Percentiles rank a stretch among this genome's conserved stretches.
phyloP scores from a whole-genome alignment of 2,797 vertebrate species.

The Clangula hyemalis region DNA sequence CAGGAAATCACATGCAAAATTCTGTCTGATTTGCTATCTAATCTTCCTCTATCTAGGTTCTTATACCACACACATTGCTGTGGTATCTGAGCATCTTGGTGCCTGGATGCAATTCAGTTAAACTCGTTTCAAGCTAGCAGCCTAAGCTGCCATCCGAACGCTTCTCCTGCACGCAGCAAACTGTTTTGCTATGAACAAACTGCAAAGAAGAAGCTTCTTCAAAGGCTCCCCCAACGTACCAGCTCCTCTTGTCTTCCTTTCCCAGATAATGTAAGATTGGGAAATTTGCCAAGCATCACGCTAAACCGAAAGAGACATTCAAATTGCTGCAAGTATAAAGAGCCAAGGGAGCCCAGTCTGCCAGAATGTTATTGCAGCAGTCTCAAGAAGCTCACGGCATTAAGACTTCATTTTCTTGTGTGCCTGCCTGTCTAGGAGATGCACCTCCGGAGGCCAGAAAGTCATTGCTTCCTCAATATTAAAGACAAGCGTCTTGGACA shows the following conservation, averaged over 20 bases:
- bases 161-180: constrained; percentile 1
- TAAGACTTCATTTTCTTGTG: constrained; percentile 42
- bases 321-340: constrained; percentile 20
- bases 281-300: constrained; percentile 52
- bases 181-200: constrained; percentile 1
- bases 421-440: constrained; percentile 32
- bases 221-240: constrained; percentile 12
- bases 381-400: constrained; percentile 18
- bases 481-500: neutral
- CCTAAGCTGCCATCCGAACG: constrained; percentile 10
- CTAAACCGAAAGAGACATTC: constrained; percentile 49
- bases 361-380: constrained; percentile 31
- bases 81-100: constrained; percentile 56
- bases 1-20: constrained; percentile 65
- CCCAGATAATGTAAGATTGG: constrained; percentile 49
- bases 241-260: constrained; percentile 38
- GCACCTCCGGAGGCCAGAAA: constrained; percentile 30
- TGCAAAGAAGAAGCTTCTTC: constrained; percentile 48
- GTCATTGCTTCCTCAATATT: constrained; percentile 10
- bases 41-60: constrained; percentile 61
- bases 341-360: constrained; percentile 48
- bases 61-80: constrained; percentile 60
- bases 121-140: constrained; percentile 22
- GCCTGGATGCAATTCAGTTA: constrained; percentile 56
- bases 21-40: constrained; percentile 55